Evolutionary conservation across 2,888 invertebrate species (phyloP).

Genomic region (Phragmatobia fuliginosa): DNA sequence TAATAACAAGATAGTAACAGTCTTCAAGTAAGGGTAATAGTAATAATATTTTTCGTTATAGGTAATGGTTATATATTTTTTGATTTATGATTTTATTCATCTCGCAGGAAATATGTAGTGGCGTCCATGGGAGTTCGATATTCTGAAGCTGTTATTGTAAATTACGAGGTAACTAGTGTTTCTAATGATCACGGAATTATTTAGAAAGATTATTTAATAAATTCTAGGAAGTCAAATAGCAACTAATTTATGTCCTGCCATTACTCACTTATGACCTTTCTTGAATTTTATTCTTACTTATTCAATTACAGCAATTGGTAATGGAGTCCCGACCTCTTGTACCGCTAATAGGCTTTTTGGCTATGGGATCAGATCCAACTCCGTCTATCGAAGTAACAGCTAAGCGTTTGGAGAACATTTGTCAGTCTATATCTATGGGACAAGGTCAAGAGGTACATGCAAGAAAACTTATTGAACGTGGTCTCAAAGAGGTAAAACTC

Average conservation of each 20-base stretch:
- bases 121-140: slow-evolving; percentile 90
- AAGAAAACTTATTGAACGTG: slow-evolving; percentile 88
- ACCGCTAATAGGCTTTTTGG: slow-evolving; percentile 93
- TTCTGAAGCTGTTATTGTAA: slow-evolving; percentile 93
- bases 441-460: slow-evolving; percentile 95
- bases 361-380: slow-evolving; percentile 96
- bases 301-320: slow-evolving; percentile 83
- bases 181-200: not conserved
- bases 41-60: no score
- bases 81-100: not conserved
- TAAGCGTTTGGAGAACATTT: slow-evolving; percentile 89
- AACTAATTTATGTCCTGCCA: not conserved
- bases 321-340: slow-evolving; percentile 90
- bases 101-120: slow-evolving; percentile 91
- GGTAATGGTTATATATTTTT: no score
- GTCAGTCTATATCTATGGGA: slow-evolving; percentile 93
- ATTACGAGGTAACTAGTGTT: slow-evolving; percentile 86
- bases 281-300: not conserved
- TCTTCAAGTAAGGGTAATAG: no score
- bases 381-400: slow-evolving; percentile 93
- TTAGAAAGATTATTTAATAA: not conserved
- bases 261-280: not conserved
- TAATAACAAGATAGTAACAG: no score
- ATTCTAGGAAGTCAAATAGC: not conserved
- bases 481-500: slow-evolving; percentile 83